Percentiles rank a stretch among this genome's conserved stretches.
These are phyloP conservation scores for Syritta pipiens DNA, from an alignment of 2,888 invertebrate genomes.

Conservation along the genomic window DNA sequence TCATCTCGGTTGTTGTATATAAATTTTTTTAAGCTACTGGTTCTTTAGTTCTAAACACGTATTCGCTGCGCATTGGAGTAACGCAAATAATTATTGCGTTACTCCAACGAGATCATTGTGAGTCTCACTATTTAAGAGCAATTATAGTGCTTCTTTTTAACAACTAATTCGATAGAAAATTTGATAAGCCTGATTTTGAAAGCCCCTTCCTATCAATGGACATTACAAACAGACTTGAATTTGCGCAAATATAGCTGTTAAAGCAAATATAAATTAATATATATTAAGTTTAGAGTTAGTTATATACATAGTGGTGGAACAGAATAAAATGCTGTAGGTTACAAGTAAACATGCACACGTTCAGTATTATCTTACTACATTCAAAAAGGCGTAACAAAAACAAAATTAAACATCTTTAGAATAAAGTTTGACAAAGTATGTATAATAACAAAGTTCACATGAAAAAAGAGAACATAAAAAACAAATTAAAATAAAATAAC, in stretches of 20 bases:
- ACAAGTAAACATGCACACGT: conserved; percentile 46
- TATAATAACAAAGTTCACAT: conserved; percentile 23
- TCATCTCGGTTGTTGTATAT: too few species aligned
- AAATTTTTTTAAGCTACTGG: too few species aligned
- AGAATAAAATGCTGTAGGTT: conserved; percentile 18
- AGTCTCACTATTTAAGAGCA: too few species aligned
- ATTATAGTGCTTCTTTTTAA: too few species aligned
- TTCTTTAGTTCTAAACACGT: too few species aligned
- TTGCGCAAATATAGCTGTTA: not conserved
- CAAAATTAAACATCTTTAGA: conserved; percentile 13
- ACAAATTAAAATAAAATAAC: conserved; percentile 23
- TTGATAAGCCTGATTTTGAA: too few species aligned
- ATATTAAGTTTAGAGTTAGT: not conserved
- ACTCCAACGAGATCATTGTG: too few species aligned
- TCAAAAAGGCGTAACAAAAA: conserved; percentile 41
- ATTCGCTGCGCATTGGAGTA: too few species aligned
- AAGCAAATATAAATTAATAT: not conserved
- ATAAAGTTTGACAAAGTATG: conserved; percentile 15
- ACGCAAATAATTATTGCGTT: too few species aligned
- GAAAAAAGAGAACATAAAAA: conserved; percentile 16
- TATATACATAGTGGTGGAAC: not conserved
- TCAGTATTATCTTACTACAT: conserved; percentile 31
- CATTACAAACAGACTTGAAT: too few species aligned
- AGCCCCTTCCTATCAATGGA: too few species aligned
- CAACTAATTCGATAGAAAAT: too few species aligned